Evolutionary conservation across 2,797 vertebrate species (phyloP), one percentile per base, ranked within the genome.

Genomic region (Allobates femoralis): DNA sequence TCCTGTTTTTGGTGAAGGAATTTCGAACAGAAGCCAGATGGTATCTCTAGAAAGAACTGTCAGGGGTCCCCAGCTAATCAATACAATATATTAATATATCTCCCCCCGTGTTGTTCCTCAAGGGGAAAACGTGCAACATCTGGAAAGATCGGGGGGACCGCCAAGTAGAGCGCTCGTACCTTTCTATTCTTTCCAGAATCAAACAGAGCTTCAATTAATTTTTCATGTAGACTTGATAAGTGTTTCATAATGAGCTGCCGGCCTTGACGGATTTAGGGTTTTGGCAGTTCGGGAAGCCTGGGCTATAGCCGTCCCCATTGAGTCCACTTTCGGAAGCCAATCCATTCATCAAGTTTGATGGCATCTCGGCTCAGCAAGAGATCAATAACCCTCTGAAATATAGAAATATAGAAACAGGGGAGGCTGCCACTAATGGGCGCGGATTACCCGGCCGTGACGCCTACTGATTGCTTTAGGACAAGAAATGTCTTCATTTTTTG

Each of bases 21-120:
- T 98, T 46, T 97, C 96, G 95, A 98, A 97, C 96, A 95, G 97
- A 95, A 94, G 96, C 97, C 98, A 99, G 98, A 99, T 99, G 98
- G 98, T 98, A 97, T 98, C 96, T 96, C 96, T 96, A 97, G 97
- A 98, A 98, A 99, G 98, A 98, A 98, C 98, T 98, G 97, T 99
- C 98, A 99, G 97, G 97, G 98, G 98, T 99, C 98, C 96, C 98
- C 97, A 98, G 98, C 98, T 99, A 98, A 99, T 99, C 98, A 99
- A 99, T 99, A 98, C 97, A 97, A 97, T 98, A 97, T 99, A 99
- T 99, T 99, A 99, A 99, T 98, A 99, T 97, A 97, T 97, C 96
- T 98, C 96, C 96, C 96, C 96, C 96, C 96, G 95, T 90, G 94
- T 95, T 94, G 95, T 91, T 96, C 94, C 97, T 97, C 97, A 91